Evolutionary conservation across 2,113 vertebrate species (phyloP).

Genomic region (Centropus unirufus): DNA sequence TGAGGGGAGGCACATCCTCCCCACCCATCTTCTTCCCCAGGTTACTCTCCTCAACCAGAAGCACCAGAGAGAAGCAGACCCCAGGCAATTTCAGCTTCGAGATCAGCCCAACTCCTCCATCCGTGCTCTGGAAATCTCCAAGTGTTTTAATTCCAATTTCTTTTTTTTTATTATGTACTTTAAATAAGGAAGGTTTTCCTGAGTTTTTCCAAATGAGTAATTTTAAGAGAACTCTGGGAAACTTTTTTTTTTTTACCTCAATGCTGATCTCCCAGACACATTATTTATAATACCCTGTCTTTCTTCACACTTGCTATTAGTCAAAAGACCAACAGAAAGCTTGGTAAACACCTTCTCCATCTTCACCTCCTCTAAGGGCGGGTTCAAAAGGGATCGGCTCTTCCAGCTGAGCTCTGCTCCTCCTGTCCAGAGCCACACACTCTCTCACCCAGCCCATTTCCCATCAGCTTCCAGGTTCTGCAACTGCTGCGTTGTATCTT

Average conservation of each 20-base stretch:
- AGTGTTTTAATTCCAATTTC: neutral
- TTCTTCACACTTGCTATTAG: slow-evolving; percentile 15
- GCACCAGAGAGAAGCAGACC: neutral
- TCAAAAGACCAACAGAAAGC: neutral
- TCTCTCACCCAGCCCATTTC: neutral
- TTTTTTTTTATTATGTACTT: neutral
- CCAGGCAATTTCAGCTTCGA: neutral
- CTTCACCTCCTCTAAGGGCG: neutral
- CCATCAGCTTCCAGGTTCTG: neutral
- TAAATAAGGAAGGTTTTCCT: neutral
- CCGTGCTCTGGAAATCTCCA: neutral
- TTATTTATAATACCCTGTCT: slow-evolving; percentile 8
- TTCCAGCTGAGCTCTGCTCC: neutral
- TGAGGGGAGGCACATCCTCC: neutral
- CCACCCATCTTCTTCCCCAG: neutral
- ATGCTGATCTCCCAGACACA: neutral
- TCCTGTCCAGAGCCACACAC: neutral
- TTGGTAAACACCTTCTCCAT: slow-evolving; percentile 27
- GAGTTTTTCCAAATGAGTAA: neutral
- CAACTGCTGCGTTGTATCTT: neutral
- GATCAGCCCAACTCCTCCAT: neutral
- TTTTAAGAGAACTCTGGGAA: neutral
- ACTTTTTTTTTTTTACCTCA: neutral
- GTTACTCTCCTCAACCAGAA: neutral
- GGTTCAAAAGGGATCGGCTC: neutral